Evolutionary conservation across 2,888 invertebrate genomes (phyloP).

Genomic region (Aspidiotus rigidus): DNA sequence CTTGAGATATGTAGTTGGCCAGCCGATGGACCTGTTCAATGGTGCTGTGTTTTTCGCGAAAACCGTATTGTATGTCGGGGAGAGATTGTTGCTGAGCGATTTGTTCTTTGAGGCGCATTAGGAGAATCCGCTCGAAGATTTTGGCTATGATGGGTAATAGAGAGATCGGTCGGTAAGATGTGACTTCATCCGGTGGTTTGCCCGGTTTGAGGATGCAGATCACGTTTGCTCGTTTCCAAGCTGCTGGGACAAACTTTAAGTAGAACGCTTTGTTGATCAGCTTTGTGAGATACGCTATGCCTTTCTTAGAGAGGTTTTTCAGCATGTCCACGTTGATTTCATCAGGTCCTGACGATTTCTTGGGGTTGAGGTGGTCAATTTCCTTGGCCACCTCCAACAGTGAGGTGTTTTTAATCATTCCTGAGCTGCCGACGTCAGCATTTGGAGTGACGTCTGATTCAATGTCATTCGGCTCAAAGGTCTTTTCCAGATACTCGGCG

Average conservation of each 20-base stretch:
- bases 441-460: slow-evolving; percentile 1
- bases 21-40: slow-evolving; percentile 3
- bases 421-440: not conserved
- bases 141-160: slow-evolving; percentile 5
- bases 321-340: slow-evolving; percentile 1
- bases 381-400: not conserved
- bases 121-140: slow-evolving; percentile 7
- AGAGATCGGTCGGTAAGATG: not conserved
- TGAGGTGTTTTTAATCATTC: slow-evolving; percentile 4
- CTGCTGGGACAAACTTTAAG: not conserved
- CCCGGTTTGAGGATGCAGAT: slow-evolving; percentile 2
- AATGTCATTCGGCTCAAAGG: slow-evolving; percentile 2
- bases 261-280: not conserved
- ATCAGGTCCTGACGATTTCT: slow-evolving; percentile 3
- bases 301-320: slow-evolving; percentile 4
- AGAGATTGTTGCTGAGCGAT: not conserved
- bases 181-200: not conserved
- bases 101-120: not conserved
- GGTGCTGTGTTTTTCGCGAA: slow-evolving; percentile 7
- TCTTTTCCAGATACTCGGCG: not conserved
- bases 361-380: not conserved
- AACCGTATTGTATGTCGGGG: slow-evolving; percentile 11
- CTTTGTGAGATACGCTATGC: not conserved
- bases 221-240: not conserved
- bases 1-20: not conserved